Evolutionary conservation across 2,888 invertebrate genomes (phyloP), one percentile per base, ranked within the genome.

Genomic region (Platycheirus albimanus): DNA sequence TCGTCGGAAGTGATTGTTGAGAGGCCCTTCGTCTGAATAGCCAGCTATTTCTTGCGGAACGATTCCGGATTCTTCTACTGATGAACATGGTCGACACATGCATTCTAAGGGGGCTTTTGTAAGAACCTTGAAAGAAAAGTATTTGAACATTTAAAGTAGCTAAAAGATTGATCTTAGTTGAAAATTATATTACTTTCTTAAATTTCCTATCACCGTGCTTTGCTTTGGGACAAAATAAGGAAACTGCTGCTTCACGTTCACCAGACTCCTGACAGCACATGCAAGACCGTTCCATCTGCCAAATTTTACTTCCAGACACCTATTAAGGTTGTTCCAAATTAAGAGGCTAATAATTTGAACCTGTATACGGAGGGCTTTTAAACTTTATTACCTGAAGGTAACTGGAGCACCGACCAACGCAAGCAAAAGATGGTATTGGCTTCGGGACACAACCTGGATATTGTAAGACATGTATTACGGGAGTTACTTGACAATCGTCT

Each of bases 221-320:
- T 11, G 97, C 96, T 90, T 97, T 96, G 0, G 97, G 97, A 88
- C 98, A 98, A 89, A 95, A 96, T 28, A 98, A 91, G 6, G 96
- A 95, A 8, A 98, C 97, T 15, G 95, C 94, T 1, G 97, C 97
- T 91, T 97, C 97, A 85, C 97, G 92, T 91, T 97, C 97, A 2
- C 97, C 97, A 86, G 96, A 96, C 90, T 98, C 98, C 91, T 98
- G 97, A 89, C 98, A 98, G 90, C 98, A 98, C 94, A 97, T 98
- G 89, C 98, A 98, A 0, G 97, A 97, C 28, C 98, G 93, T 90
- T 98, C 97, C 95, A 97, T 97, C 93, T 97, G 97, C 97, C 97
- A 98, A 89, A 97, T 96, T 93, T 97, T 97, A 87, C 97, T 97
- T 5, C 97, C 97, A 36, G 97, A 97, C 6, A 98, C 97, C 97